Evolutionary conservation across 2,113 vertebrate species (phyloP), one percentile per base, ranked within the genome.

Genomic region (Lasiurus borealis): DNA sequence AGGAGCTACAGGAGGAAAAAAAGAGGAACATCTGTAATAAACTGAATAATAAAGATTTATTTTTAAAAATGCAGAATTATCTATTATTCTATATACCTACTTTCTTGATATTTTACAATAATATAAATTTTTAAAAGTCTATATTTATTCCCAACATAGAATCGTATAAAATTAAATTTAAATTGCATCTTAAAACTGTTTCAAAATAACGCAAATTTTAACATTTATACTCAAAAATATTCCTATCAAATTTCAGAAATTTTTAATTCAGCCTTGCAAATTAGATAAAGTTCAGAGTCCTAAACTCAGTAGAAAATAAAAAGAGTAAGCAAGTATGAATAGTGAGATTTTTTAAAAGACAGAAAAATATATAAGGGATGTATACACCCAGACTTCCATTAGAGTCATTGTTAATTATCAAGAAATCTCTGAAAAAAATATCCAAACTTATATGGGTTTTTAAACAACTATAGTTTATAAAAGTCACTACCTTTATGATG

Each of bases 161-260:
- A 25, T 12, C 19, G 69, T 25, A 76, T 2, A 44, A 94, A 77
- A 64, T 5, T 93, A 36, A 88, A 81, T 52, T 96, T 87, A 19
- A 88, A 95, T 14, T 87, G 7, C 5, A 78, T 72, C 64, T 91
- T 84, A 91, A 85, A 89, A 40, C 16, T 68, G 18, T 52, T 78
- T 34, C n/a, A 15, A 82, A 87, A 87, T 87, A 6, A 91, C 46
- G 4, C 23, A 94, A 82, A 84, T 64, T 54, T 76, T 81, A 62
- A 57, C 23, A 91, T 90, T 95, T 75, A 78, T 15, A 75, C 50
- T 94, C 19, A 72, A 34, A 23, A 23, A 94, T 83, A 97, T 81
- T 87, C 4, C 31, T 92, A 90, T 68, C 40, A 88, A 82, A 48
- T 73, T 52, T 85, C 46, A 75, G 46, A 96, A 82, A 82, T 62